A percentile compares a stretch with the other conserved stretches of the same genome.
These are phyloP conservation scores for Cryptoblepharus egeriae DNA, from an alignment of 2,797 vertebrate species.

Conservation along the genomic window DNA sequence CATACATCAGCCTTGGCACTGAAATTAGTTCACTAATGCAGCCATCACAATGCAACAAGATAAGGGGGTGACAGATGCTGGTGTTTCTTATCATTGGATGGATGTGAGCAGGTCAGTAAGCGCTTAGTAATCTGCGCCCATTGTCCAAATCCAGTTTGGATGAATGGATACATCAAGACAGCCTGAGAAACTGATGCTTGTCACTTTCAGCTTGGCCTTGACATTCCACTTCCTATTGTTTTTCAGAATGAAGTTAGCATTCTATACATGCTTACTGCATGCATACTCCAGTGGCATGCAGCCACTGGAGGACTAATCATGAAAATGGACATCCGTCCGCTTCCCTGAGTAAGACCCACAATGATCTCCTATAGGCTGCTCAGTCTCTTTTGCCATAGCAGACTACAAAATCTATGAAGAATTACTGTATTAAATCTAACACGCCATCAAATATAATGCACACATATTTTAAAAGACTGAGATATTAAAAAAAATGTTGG, in stretches of 20 bases:
- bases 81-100: conserved; percentile 12
- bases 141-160: neutral
- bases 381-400: too few species aligned
- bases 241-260: neutral
- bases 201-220: neutral
- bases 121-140: conserved; percentile 6
- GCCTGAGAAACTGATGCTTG: neutral
- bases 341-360: too few species aligned
- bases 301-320: too few species aligned
- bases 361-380: too few species aligned
- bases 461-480: too few species aligned
- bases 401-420: too few species aligned
- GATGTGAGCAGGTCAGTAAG: conserved; percentile 10
- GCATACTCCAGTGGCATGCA: too few species aligned
- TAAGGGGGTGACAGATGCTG: conserved; percentile 12
- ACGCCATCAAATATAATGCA: too few species aligned
- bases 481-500: too few species aligned
- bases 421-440: too few species aligned
- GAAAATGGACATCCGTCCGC: too few species aligned
- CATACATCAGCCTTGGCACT: conserved; percentile 2
- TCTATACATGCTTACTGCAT: too few species aligned
- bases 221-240: neutral
- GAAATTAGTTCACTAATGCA: conserved; percentile 25
- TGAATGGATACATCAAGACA: neutral
- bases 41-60: conserved; percentile 1